These are phyloP conservation scores for Prionailurus viverrinus DNA, from an alignment of 2,113 vertebrate species.

Conservation along the genomic window DNA sequence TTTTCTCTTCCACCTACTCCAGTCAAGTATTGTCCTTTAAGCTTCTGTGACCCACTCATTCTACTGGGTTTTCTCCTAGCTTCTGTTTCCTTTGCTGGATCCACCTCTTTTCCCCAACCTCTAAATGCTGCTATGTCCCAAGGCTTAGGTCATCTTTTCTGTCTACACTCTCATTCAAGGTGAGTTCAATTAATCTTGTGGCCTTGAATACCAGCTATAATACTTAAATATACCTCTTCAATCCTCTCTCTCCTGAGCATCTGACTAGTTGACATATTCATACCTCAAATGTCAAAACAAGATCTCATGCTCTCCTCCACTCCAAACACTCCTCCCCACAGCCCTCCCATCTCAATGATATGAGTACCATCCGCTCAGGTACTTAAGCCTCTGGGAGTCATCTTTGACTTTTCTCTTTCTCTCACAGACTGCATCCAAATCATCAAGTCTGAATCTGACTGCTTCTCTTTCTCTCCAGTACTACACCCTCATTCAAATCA, in stretches of 20 bases:
- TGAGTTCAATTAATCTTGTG: neutral
- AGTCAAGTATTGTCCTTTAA: neutral
- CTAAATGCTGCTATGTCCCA: neutral
- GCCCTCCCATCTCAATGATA: neutral
- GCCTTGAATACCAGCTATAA: neutral
- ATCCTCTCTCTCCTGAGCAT: neutral
- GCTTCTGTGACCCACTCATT: neutral
- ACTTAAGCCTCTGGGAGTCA: neutral
- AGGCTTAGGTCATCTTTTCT: neutral
- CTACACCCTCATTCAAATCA: neutral
- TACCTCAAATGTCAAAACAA: conserved; percentile 30
- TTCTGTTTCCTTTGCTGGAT: neutral
- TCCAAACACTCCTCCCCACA: neutral
- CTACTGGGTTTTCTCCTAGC: neutral
- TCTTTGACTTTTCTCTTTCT: neutral
- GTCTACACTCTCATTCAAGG: neutral
- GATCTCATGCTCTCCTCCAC: neutral
- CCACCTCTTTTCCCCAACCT: neutral
- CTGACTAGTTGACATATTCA: neutral
- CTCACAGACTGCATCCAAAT: neutral
- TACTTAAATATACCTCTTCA: neutral
- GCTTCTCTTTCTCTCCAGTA: neutral
- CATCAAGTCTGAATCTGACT: neutral
- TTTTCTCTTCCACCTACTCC: neutral
- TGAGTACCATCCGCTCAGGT: neutral